phyloP scores from a whole-genome alignment of 2,888 invertebrate species.

The Gandaritis pyraliata region DNA sequence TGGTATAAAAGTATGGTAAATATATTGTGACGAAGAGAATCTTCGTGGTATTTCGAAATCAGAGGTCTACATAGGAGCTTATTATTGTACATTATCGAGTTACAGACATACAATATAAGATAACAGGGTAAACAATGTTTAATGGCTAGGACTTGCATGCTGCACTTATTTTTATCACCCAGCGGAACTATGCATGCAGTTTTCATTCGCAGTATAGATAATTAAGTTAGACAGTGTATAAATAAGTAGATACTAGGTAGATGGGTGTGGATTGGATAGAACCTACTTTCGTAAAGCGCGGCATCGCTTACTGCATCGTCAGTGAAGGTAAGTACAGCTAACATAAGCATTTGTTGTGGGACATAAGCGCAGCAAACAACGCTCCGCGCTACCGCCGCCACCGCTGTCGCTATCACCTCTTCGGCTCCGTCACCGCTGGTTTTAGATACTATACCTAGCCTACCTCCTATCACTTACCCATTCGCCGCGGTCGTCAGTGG shows the following conservation, averaged over 20 bases:
- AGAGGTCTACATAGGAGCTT: too few relatives aligned
- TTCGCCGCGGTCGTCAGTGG: conserved; percentile 70
- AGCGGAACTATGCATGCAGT: conserved; percentile 52
- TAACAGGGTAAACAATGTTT: too few relatives aligned
- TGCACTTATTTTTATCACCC: too few relatives aligned
- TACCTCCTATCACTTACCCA: conserved; percentile 59
- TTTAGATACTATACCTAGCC: conserved; percentile 17
- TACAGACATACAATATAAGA: too few relatives aligned
- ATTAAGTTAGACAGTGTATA: background rate
- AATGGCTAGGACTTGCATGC: too few relatives aligned
- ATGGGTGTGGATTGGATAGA: background rate
- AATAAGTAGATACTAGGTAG: background rate
- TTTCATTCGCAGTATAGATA: too few relatives aligned
- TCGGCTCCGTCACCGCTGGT: conserved; percentile 31
- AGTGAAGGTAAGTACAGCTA: conserved; percentile 49
- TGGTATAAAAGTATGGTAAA: too few relatives aligned
- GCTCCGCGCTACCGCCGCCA: conserved; percentile 36
- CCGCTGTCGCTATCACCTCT: conserved; percentile 61
- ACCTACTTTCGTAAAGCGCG: conserved; percentile 1
- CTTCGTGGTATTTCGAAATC: too few relatives aligned
- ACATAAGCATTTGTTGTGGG: conserved; percentile 82
- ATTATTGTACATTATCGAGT: too few relatives aligned
- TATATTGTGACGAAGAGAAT: too few relatives aligned
- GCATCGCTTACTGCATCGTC: background rate
- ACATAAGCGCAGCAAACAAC: conserved; percentile 76